Conservation (phyloP, 2,113 vertebrate species). For the Copsychus sechellarum region DNA sequence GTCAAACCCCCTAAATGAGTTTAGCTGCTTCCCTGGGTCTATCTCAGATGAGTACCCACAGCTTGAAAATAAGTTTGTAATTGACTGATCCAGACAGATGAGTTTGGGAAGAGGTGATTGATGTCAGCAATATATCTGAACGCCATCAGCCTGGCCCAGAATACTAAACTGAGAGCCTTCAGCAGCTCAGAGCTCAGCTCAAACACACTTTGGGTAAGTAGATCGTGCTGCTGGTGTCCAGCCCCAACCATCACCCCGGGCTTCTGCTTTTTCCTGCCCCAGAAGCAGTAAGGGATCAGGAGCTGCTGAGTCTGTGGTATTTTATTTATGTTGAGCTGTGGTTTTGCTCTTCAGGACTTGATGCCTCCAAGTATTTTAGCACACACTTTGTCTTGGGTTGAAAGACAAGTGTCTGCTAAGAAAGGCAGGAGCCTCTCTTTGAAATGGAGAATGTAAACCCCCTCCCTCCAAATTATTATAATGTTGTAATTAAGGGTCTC, state of each 20-base stretch:
- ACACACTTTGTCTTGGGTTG: accelerated
- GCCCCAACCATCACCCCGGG: not conserved
- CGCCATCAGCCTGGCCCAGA: conserved; percentile 53
- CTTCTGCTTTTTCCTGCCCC: not conserved
- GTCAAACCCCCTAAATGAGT: conserved; percentile 70
- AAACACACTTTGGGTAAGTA: not conserved
- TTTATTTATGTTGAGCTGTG: not conserved
- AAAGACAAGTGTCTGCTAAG: too few relatives aligned
- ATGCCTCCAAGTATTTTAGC: not conserved
- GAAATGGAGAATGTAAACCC: too few relatives aligned
- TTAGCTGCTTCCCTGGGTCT: conserved; percentile 61
- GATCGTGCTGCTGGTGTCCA: not conserved
- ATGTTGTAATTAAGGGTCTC: too few relatives aligned
- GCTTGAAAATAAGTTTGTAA: conserved; percentile 74
- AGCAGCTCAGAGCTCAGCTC: not conserved
- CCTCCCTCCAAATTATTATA: too few relatives aligned
- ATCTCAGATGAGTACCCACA: conserved; percentile 50
- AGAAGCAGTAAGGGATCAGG: not conserved
- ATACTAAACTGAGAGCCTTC: conserved; percentile 60
- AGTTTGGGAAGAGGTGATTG: conserved; percentile 74
- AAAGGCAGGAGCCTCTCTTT: too few relatives aligned
- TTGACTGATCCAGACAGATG: conserved; percentile 74
- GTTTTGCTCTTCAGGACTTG: not conserved
- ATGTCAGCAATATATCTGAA: conserved; percentile 74
- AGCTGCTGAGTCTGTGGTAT: not conserved